Conservation (phyloP, 2,888 invertebrate genomes). For the Busseola fusca region DNA sequence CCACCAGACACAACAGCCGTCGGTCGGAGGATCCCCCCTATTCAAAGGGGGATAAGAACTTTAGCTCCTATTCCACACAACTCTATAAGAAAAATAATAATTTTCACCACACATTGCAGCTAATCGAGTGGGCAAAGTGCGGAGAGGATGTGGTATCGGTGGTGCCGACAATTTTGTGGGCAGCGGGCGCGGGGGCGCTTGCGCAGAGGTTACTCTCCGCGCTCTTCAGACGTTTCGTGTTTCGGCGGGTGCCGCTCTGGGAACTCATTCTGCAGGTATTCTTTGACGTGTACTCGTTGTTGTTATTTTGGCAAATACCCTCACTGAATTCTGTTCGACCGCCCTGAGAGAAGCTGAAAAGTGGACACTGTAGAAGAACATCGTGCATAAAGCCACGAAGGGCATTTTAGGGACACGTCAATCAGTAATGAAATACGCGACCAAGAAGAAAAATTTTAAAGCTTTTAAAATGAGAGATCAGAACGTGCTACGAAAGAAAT, state of each 20-base stretch:
- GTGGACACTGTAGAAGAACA: no score
- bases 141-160: conserved; percentile 76
- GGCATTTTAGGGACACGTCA: no score
- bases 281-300: background rate
- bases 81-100: background rate
- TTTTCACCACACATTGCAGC: conserved; percentile 62
- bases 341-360: no score
- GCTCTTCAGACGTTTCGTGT: conserved; percentile 81
- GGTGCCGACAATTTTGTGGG: conserved; percentile 81
- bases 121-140: conserved; percentile 80
- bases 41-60: background rate
- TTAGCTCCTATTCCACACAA: background rate
- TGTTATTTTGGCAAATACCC: background rate
- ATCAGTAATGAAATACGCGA: no score
- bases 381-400: no score
- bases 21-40: background rate
- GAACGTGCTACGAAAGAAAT: background rate
- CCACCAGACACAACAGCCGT: background rate
- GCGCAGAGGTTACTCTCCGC: conserved; percentile 75
- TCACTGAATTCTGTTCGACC: no score
- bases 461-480: background rate
- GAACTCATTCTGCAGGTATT: conserved; percentile 80
- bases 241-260: conserved; percentile 82
- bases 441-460: background rate
- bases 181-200: conserved; percentile 77